phyloP scores from a whole-genome alignment of 2,797 vertebrate species.

The Clarias laeviceps region DNA sequence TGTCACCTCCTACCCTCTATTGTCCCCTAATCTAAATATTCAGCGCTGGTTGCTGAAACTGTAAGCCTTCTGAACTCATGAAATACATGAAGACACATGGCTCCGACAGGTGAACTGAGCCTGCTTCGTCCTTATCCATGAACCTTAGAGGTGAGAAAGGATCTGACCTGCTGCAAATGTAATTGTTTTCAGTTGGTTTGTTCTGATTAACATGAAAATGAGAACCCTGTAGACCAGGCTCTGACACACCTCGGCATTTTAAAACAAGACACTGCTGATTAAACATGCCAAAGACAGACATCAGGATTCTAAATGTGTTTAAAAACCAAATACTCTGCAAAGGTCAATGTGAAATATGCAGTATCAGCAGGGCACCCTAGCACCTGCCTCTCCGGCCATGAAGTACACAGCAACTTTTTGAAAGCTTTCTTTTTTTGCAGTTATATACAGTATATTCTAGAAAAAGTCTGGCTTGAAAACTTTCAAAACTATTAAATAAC shows the following conservation, averaged over 20 bases:
- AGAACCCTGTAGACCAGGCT: constrained; percentile 56
- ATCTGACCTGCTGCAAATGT: constrained; percentile 51
- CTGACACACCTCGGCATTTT: constrained; percentile 48
- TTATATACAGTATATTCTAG: no score
- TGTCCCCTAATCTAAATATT: constrained; percentile 14
- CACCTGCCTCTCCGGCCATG: neutral
- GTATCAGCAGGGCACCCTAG: neutral
- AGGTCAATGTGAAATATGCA: constrained; percentile 34
- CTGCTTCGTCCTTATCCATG: constrained; percentile 47
- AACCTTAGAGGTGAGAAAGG: constrained; percentile 53
- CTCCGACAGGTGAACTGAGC: constrained; percentile 23
- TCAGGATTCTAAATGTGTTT: constrained; percentile 39
- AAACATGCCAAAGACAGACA: constrained; percentile 22
- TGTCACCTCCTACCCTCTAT: neutral
- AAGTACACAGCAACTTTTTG: neutral
- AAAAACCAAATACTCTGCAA: constrained; percentile 28
- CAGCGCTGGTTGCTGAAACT: constrained; percentile 8
- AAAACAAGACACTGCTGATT: constrained; percentile 37
- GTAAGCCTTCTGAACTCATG: constrained; percentile 32
- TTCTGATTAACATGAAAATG: constrained; percentile 56
- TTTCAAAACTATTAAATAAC: no score
- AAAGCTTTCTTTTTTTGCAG: neutral
- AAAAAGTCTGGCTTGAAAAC: no score
- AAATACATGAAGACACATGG: constrained; percentile 27
- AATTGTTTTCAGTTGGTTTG: constrained; percentile 45